Conservation (phyloP, 2,113 vertebrate species). For the Halcyon senegalensis region DNA sequence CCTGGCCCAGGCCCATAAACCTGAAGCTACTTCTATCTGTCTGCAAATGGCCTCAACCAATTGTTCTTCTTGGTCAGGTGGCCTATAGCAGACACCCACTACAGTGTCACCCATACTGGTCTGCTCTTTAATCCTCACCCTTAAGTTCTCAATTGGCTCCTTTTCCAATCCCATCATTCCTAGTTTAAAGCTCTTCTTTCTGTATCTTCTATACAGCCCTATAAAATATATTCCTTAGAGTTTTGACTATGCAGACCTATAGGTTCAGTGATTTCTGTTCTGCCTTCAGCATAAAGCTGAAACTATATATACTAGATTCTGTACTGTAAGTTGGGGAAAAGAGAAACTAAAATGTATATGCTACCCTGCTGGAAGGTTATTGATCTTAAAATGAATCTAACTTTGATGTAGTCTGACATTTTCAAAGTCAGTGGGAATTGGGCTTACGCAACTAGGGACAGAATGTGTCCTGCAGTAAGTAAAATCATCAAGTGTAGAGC, state of each 20-base stretch:
- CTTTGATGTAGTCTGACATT: slow-evolving; percentile 57
- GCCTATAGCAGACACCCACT: background rate
- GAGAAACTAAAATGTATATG: background rate
- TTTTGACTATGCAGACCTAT: background rate
- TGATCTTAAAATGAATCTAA: slow-evolving; percentile 47
- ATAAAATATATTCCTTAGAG: background rate
- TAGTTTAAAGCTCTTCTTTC: background rate
- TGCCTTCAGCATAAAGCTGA: background rate
- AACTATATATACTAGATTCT: background rate
- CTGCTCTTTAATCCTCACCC: background rate
- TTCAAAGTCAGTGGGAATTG: slow-evolving; percentile 27
- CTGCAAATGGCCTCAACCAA: background rate
- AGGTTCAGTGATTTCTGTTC: background rate
- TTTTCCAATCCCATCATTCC: background rate
- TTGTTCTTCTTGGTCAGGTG: background rate
- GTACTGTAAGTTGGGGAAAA: background rate
- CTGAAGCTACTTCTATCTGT: background rate
- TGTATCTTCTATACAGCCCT: background rate
- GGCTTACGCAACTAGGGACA: background rate
- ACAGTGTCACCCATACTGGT: background rate
- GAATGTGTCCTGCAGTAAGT: background rate
- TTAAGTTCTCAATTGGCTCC: background rate
- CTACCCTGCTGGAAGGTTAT: background rate
- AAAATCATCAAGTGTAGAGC: background rate
- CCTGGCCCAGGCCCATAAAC: background rate